Evolutionary conservation across 2,797 vertebrate species (phyloP), one percentile per base, ranked within the genome.

Genomic region (Orientallactaga sibirica): DNA sequence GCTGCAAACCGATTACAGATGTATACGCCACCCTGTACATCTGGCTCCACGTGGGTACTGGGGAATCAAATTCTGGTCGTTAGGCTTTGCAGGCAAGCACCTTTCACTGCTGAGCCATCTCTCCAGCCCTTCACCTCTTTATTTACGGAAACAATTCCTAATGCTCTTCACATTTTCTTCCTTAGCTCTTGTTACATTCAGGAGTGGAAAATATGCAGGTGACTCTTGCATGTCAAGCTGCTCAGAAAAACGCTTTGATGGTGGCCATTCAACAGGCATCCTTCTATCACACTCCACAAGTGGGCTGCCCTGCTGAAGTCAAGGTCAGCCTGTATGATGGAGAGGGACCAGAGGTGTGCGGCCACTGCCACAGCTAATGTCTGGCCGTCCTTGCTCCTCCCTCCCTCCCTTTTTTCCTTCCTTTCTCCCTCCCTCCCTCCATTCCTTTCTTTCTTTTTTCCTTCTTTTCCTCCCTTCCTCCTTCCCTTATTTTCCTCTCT

Each of bases 231-330:
- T 98, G 98, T 96, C 98, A 99, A 97, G 95, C 98, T n/a, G 95
- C 96, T 92, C 98, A 99, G 97, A 99, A 98, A 95, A 99, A 99
- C 61, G 97, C 97, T 73, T 64, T 99, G 96, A 95, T 99, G 91
- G 98, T 96, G 66, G 98, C 98, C 6, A 86, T 98, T 96, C 98
- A 98, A 67, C 98, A 98, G 96, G 96, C 95, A 0, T 97, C 93
- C 88, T 96, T 98, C 74, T 99, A 97, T 94, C 96, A 96, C 48
- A 94, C 95, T 94, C 92, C 98, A n/a, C 92, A 96, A 5, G 84
- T 37, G 29, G 37, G 4, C 55, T 55, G 20, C 27, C 29, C 43
- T 19, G 33, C 87, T 33, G 52, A 78, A 6, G 58, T 29, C 64
- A 97, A 98, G 96, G 98, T 98, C 70, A 97, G 96, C 48, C 84